These are phyloP conservation scores for Piscicola geometra DNA, from an alignment of 2,888 invertebrate genomes.

Conservation along the genomic window DNA sequence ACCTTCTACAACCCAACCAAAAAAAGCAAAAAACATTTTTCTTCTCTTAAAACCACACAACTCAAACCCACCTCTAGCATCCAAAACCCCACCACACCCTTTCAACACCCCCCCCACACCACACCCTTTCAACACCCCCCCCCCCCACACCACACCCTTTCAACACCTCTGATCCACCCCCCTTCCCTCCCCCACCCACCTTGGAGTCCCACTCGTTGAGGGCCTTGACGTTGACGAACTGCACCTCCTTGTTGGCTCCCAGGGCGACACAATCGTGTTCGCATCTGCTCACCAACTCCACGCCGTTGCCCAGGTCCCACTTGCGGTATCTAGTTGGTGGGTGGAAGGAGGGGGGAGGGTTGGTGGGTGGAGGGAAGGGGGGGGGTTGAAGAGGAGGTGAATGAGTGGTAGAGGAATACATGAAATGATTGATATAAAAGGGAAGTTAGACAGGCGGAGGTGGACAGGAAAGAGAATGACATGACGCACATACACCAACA, in stretches of 20 bases:
- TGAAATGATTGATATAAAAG: no score
- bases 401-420: neutral
- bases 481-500: no score
- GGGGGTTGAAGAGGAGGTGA: neutral
- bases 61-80: neutral
- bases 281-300: slow-evolving; percentile 84
- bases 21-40: neutral
- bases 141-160: neutral
- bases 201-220: slow-evolving; percentile 99
- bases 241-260: slow-evolving; percentile 68
- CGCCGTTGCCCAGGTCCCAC: slow-evolving; percentile 89
- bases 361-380: no score
- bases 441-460: neutral
- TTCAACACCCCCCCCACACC: neutral
- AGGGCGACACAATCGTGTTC: slow-evolving; percentile 86
- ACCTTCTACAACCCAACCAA: neutral
- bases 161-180: neutral
- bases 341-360: no score
- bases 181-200: slow-evolving; percentile 50
- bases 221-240: slow-evolving; percentile 91
- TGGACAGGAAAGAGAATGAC: no score
- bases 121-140: neutral
- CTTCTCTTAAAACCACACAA: neutral
- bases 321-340: slow-evolving; percentile 69
- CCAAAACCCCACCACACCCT: neutral